Evolutionary conservation across 2,888 invertebrate genomes (phyloP).

Genomic region (Phengaris alcon): DNA sequence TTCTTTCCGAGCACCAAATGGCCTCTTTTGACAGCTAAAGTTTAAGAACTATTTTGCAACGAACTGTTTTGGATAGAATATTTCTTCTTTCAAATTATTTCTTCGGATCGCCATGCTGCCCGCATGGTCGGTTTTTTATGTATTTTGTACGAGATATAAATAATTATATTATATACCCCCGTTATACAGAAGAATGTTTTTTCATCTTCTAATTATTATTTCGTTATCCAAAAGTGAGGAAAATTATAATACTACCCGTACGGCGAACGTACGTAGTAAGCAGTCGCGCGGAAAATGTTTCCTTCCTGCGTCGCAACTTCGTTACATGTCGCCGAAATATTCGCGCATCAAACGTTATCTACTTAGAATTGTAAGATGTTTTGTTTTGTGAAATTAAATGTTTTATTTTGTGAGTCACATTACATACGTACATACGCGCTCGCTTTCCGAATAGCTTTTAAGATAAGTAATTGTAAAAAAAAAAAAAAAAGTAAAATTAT

Average conservation of each 20-base stretch:
- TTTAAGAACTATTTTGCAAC: too few relatives aligned
- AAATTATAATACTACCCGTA: not conserved
- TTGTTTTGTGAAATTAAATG: slow-evolving; percentile 15
- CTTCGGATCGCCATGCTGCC: too few relatives aligned
- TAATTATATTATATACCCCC: not conserved
- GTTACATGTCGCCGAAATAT: slow-evolving; percentile 30
- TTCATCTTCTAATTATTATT: not conserved
- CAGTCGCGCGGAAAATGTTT: slow-evolving; percentile 30
- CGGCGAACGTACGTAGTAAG: not conserved
- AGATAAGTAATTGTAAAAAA: too few relatives aligned
- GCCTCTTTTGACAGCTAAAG: too few relatives aligned
- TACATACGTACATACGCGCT: too few relatives aligned
- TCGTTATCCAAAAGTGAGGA: not conserved
- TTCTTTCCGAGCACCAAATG: too few relatives aligned
- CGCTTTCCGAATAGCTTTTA: too few relatives aligned
- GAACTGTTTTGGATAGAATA: too few relatives aligned
- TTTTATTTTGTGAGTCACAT: slow-evolving; percentile 1
- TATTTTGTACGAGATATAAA: too few relatives aligned
- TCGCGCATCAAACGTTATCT: slow-evolving; percentile 6
- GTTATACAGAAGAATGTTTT: not conserved
- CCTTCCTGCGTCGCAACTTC: slow-evolving; percentile 33
- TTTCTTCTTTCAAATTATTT: too few relatives aligned
- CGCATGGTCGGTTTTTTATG: too few relatives aligned
- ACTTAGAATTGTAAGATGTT: not conserved
- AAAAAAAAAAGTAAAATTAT: too few relatives aligned